Evolutionary conservation across 2,113 vertebrate genomes (phyloP), one percentile per base, ranked within the genome.

Genomic region (Crotalus tigris): DNA sequence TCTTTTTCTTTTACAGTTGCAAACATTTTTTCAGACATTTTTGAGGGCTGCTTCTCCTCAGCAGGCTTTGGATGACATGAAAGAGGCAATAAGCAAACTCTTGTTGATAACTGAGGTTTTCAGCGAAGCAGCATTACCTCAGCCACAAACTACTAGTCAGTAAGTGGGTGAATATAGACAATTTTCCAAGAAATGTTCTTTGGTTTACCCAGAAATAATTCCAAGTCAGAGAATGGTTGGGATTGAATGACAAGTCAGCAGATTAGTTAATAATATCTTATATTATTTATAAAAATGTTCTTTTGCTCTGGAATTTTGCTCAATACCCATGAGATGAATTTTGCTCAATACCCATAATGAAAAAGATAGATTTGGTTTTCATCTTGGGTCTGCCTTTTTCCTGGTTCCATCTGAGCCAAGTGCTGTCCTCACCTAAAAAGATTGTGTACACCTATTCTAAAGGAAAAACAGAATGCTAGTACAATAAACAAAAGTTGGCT

Each of bases 1-100:
- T 97, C 1, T 55, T 55, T 87, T 33, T n/a, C 55, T 61, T 96
- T 97, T 54, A 91, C 97, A 99, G 99, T 96, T 99, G 92, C 97
- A 97, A 89, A 96, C 89, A 1, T 99, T 99, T 97, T 98, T 99
- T 97, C 97, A 97, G 95, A 97, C 98, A 94, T 98, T 98, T 95
- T 97, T 99, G 85, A 98, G 96, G 93, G 94, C 96, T 39, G 54
- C 87, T 51, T 95, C 96, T 54, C 98, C 98, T 92, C 97, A 97
- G 29, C 97, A 98, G 95, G 98, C 98, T 49, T 97, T 98, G 94
- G 97, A 94, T 44, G 98, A 97, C 90, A 95, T 99, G 96, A 99
- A 98, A 95, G 97, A 97, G 92, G 97, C 97, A 87, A 97, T 99
- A 93, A 98, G 95, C 94, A 98, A 98, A 91, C 97, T 99, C 93